Conservation (phyloP, 2,797 vertebrate genomes). For the Halcyon leucocephala region DNA sequence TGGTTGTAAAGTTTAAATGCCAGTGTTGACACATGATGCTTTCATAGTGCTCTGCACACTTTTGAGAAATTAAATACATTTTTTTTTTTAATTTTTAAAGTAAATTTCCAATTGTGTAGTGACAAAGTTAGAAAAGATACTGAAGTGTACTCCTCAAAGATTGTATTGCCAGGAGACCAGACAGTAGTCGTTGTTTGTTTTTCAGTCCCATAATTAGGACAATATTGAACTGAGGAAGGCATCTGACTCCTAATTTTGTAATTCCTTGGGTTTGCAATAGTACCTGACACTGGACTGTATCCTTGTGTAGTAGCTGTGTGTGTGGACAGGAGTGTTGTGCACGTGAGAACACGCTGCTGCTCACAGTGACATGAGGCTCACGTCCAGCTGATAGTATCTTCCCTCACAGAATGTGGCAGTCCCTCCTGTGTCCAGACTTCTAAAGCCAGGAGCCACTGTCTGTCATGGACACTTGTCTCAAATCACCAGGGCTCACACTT, state of each 20-base stretch:
- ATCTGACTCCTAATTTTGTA: background rate
- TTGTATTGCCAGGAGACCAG: background rate
- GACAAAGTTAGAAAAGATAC: background rate
- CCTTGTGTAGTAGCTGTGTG: background rate
- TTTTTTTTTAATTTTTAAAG: background rate
- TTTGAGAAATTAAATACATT: background rate
- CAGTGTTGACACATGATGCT: background rate
- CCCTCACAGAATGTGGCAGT: background rate
- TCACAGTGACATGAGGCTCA: accelerated
- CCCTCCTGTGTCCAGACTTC: background rate
- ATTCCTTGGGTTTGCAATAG: background rate
- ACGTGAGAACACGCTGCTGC: background rate
- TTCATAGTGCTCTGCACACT: background rate
- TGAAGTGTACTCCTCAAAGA: background rate
- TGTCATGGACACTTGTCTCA: background rate
- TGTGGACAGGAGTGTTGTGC: background rate
- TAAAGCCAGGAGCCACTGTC: background rate
- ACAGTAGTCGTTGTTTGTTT: background rate
- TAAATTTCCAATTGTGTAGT: background rate
- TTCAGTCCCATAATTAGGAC: background rate
- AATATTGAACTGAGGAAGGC: background rate
- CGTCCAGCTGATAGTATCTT: background rate
- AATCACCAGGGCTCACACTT: background rate
- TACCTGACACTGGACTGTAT: background rate
- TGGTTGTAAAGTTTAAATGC: background rate